Conservation (phyloP, 2,888 invertebrate species). For the Clusia tigrina region DNA sequence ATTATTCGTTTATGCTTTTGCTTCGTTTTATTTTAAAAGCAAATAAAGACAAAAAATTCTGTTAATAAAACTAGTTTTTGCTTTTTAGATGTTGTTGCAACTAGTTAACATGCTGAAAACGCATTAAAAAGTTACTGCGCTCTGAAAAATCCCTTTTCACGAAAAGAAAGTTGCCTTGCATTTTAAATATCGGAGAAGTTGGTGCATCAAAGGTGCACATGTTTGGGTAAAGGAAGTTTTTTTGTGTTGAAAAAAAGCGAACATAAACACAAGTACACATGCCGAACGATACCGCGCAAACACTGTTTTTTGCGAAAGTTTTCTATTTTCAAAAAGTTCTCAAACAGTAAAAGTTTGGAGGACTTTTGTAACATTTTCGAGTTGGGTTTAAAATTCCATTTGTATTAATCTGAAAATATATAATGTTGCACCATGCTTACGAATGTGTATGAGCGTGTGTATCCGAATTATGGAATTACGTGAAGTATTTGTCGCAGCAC, state of each 20-base stretch:
- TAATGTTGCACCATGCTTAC: no score
- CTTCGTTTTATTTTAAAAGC: no score
- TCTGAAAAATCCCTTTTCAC: background rate
- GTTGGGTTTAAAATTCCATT: no score
- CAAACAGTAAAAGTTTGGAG: background rate
- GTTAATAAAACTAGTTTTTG: background rate
- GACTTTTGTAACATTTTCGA: background rate
- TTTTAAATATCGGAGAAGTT: no score
- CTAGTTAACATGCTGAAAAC: background rate
- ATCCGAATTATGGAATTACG: no score
- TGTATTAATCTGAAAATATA: no score
- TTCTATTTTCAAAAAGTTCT: background rate
- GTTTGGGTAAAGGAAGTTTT: no score
- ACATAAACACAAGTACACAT: background rate
- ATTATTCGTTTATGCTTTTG: no score
- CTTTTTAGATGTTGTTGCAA: background rate
- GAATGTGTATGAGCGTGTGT: no score
- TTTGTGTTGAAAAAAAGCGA: background rate
- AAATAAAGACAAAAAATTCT: no score
- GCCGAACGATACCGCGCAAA: background rate
- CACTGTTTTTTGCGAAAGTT: background rate
- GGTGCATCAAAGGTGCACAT: background rate
- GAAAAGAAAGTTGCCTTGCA: background rate
- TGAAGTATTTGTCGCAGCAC: no score
- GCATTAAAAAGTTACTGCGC: background rate